Conservation (phyloP, 2,888 invertebrate species). For the Pachydiplax longipennis region DNA sequence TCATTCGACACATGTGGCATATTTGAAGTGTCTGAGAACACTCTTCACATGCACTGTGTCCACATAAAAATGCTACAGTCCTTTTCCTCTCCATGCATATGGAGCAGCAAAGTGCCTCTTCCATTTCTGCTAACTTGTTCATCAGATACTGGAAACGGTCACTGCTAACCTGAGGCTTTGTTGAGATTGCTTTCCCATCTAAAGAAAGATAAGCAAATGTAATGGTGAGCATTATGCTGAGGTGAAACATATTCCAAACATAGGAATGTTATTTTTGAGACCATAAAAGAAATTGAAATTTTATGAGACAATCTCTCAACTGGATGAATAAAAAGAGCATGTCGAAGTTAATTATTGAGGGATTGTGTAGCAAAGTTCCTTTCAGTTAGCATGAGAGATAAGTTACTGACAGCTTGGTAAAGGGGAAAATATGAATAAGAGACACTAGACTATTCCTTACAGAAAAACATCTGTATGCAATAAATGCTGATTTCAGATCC, state of each 20-base stretch:
- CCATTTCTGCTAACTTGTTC: conserved; percentile 83
- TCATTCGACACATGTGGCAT: conserved; percentile 86
- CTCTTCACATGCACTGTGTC: conserved; percentile 82
- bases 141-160: conserved; percentile 75
- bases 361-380: too few species aligned
- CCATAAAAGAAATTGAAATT: not conserved
- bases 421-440: too few species aligned
- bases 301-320: too few species aligned
- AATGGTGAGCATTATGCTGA: not conserved
- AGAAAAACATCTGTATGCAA: too few species aligned
- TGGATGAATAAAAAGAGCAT: too few species aligned
- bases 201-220: conserved; percentile 52
- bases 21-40: conserved; percentile 82
- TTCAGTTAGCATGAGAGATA: too few species aligned
- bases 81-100: conserved; percentile 87
- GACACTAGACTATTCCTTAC: too few species aligned
- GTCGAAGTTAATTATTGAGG: too few species aligned
- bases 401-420: too few species aligned
- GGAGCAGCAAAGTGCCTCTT: conserved; percentile 84
- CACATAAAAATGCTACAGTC: conserved; percentile 87
- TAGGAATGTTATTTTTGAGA: not conserved
- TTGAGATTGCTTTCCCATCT: conserved; percentile 58
- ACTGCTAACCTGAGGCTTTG: conserved; percentile 66
- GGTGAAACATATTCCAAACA: not conserved
- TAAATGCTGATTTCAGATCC: too few species aligned